These are phyloP conservation scores for Drosophila anomelani DNA, from an alignment of 2,888 invertebrate genomes.

Conservation along the genomic window DNA sequence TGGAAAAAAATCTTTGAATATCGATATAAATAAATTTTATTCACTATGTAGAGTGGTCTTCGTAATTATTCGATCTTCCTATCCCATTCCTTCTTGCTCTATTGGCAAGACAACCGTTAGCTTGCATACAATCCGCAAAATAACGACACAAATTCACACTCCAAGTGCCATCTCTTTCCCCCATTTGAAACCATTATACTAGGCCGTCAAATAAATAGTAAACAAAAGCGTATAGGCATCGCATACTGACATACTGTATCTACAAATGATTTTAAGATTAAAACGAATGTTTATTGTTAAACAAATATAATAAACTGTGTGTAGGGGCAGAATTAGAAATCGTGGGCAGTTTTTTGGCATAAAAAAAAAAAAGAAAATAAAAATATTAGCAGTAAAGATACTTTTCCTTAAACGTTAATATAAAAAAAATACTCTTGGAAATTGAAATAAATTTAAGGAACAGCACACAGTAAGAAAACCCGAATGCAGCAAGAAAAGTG, in stretches of 20 bases:
- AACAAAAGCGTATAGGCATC: background rate
- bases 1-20: no score
- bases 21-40: background rate
- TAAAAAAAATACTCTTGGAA: background rate
- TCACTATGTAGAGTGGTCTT: background rate
- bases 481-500: constrained; percentile 22
- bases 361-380: background rate
- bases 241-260: background rate
- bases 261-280: background rate
- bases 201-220: background rate
- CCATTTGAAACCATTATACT: background rate
- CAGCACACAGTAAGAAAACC: background rate
- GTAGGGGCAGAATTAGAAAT: no score
- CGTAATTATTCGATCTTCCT: background rate
- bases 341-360: background rate
- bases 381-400: background rate
- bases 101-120: constrained; percentile 30
- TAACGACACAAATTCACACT: constrained; percentile 8
- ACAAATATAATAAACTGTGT: background rate
- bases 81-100: constrained; percentile 1
- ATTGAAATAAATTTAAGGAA: background rate
- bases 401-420: background rate
- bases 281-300: background rate
- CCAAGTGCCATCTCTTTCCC: constrained; percentile 11
- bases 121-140: constrained; percentile 17